Percentiles rank a stretch among this genome's conserved stretches.
Conservation (phyloP, 2,797 vertebrate species). For the Arrhamphus sclerolepis region DNA sequence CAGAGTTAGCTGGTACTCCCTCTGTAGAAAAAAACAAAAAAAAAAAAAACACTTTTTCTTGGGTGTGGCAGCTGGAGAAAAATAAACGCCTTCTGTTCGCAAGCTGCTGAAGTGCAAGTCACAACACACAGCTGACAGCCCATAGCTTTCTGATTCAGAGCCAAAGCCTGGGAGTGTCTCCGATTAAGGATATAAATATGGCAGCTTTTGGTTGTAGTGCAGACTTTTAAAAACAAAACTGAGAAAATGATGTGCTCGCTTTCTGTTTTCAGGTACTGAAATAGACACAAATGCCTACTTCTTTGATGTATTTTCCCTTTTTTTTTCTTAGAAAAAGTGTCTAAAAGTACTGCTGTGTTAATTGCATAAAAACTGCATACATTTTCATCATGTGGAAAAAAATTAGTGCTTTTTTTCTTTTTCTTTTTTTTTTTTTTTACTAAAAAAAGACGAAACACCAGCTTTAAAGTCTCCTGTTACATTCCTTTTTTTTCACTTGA, state of each 20-base stretch:
- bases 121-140: constrained; percentile 81
- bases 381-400: constrained; percentile 39
- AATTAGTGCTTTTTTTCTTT: constrained; percentile 25
- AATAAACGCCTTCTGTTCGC: constrained; percentile 82
- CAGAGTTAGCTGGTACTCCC: constrained; percentile 47
- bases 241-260: constrained; percentile 6
- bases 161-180: constrained; percentile 75
- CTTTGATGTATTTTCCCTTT: constrained; percentile 16
- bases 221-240: constrained; percentile 28
- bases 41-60: constrained; percentile 56
- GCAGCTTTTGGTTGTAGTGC: constrained; percentile 31
- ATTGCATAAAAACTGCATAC: constrained; percentile 66
- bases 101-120: constrained; percentile 77
- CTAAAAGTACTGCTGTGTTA: too few relatives aligned
- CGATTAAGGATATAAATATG: constrained; percentile 52
- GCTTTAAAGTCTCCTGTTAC: constrained; percentile 65
- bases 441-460: too few relatives aligned
- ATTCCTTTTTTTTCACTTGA: constrained; percentile 64
- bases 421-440: constrained; percentile 71
- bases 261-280: constrained; percentile 24
- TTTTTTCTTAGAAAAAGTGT: too few relatives aligned
- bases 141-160: constrained; percentile 64
- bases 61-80: constrained; percentile 83
- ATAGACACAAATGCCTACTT: not conserved
- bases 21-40: constrained; percentile 71